A percentile compares a stretch with the other conserved stretches of the same genome.
phyloP scores from a whole-genome alignment of 2,113 vertebrate genomes.

The Sigmodon hispidus region DNA sequence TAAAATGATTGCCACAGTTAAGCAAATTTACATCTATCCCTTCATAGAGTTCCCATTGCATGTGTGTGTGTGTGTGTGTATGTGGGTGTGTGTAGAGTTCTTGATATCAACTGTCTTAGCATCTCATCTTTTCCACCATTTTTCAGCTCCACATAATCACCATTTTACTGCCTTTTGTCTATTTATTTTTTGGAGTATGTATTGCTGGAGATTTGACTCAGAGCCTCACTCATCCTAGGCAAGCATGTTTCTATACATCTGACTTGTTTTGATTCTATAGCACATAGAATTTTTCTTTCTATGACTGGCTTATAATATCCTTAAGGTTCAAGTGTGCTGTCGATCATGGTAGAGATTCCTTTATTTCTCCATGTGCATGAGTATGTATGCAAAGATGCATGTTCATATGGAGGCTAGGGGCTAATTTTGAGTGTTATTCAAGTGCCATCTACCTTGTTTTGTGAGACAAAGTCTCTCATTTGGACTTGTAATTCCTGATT shows the following conservation, averaged over 20 bases:
- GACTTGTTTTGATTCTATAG: neutral
- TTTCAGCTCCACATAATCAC: neutral
- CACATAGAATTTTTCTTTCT: neutral
- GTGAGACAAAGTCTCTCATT: neutral
- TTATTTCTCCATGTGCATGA: neutral
- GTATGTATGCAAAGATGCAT: fast-evolving
- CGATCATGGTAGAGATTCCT: neutral
- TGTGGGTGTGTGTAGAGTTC: neutral
- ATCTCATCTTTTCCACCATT: neutral
- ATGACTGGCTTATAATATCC: neutral
- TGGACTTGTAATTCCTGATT: neutral
- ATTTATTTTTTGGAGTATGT: neutral
- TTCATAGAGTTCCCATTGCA: neutral
- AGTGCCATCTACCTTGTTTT: neutral
- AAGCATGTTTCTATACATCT: neutral
- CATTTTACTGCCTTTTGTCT: neutral
- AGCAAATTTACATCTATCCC: neutral
- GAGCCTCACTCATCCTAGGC: neutral
- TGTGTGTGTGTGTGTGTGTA: neutral
- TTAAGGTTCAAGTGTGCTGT: neutral
- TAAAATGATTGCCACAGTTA: neutral
- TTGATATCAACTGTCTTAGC: neutral
- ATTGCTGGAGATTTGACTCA: neutral
- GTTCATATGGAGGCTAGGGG: neutral
- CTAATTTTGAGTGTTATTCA: neutral